phyloP scores from a whole-genome alignment of 2,797 vertebrate species.

The Sebastes variabilis region DNA sequence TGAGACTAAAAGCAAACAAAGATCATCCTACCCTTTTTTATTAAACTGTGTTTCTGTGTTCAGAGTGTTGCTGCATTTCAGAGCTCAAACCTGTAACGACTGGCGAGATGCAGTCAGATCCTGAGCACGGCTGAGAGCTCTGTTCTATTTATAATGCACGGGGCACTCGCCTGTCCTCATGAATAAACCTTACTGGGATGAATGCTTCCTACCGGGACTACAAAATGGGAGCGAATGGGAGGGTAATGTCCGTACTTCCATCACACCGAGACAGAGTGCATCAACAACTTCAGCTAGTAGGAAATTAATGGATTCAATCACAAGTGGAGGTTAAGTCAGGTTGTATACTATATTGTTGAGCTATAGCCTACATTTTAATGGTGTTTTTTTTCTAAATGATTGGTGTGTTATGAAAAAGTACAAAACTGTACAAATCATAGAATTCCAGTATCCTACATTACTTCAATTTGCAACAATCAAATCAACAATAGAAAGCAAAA shows the following conservation, averaged over 20 bases:
- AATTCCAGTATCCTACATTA: not conserved
- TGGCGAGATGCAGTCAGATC: slow-evolving; percentile 48
- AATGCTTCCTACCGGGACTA: slow-evolving; percentile 68
- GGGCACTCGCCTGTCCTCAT: slow-evolving; percentile 73
- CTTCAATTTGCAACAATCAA: not conserved
- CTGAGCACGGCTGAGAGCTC: slow-evolving; percentile 58
- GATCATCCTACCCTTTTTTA: not conserved
- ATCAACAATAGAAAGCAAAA: not conserved
- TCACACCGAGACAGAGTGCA: slow-evolving; percentile 28
- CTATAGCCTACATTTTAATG: not conserved
- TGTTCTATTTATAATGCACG: slow-evolving; percentile 76
- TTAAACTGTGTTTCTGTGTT: not conserved
- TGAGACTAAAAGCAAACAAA: slow-evolving; percentile 22
- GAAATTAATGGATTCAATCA: slow-evolving; percentile 35
- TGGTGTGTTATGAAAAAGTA: not conserved
- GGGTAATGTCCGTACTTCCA: slow-evolving; percentile 63
- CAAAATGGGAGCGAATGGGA: slow-evolving; percentile 60
- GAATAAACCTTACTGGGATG: slow-evolving; percentile 75
- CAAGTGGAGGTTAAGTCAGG: not conserved
- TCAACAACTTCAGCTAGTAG: slow-evolving; percentile 17
- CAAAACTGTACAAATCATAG: too few species aligned
- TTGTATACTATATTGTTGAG: not conserved
- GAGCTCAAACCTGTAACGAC: slow-evolving; percentile 49
- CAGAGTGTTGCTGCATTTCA: not conserved
- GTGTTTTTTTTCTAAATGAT: not conserved